Conservation (phyloP, 2,888 invertebrate genomes). For the Heliconius cydno region DNA sequence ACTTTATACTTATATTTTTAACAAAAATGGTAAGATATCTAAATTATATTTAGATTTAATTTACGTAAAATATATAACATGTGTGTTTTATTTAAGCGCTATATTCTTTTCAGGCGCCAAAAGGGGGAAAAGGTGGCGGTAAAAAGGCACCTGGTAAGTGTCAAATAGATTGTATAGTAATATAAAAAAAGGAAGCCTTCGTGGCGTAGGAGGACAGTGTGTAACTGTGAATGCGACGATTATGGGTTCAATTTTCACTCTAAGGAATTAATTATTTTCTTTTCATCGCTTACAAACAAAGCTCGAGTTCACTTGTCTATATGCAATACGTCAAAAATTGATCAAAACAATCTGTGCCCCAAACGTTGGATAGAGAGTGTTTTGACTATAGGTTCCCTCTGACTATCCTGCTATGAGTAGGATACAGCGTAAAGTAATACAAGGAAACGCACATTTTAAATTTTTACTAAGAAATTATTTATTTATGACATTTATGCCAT, state of each 20-base stretch:
- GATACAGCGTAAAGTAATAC: background rate
- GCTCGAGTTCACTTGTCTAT: no score
- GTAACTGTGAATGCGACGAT: background rate
- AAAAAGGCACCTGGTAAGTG: constrained; percentile 71
- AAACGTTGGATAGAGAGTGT: background rate
- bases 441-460: no score
- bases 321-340: no score
- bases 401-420: background rate
- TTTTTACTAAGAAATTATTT: no score
- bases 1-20: background rate
- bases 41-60: background rate
- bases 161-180: background rate
- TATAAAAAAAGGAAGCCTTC: background rate
- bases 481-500: no score
- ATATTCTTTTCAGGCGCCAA: constrained; percentile 66
- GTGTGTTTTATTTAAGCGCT: background rate
- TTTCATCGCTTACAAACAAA: no score
- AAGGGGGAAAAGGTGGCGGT: constrained; percentile 64
- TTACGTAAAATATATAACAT: background rate
- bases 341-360: background rate
- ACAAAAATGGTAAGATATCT: constrained; percentile 32
- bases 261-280: background rate
- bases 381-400: background rate
- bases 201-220: background rate
- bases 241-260: background rate